A percentile compares a stretch with the other conserved stretches of the same genome.
Conservation (phyloP, 2,888 invertebrate species). For the Nemotelus nigrinus region DNA sequence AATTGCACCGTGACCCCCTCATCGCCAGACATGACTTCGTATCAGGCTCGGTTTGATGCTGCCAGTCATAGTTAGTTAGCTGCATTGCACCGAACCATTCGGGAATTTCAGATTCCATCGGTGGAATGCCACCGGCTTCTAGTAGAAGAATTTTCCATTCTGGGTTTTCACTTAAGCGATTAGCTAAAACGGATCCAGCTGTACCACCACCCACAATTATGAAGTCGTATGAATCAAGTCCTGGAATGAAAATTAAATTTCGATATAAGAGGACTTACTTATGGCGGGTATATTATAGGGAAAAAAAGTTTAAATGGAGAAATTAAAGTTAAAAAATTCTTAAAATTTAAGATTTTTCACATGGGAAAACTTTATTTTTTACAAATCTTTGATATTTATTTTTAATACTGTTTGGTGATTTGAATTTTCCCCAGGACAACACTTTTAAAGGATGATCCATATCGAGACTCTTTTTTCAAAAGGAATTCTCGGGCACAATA, state of each 20-base stretch:
- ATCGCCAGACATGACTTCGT: conserved; percentile 55
- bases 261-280: background rate
- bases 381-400: no score
- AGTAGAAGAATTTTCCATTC: conserved; percentile 80
- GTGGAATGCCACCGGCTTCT: conserved; percentile 75
- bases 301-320: no score
- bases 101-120: conserved; percentile 53
- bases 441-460: no score
- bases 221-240: conserved; percentile 66
- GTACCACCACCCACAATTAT: conserved; percentile 71
- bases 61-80: conserved; percentile 56
- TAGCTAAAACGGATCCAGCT: conserved; percentile 72
- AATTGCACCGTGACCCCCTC: conserved; percentile 63
- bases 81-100: conserved; percentile 55
- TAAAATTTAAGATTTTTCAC: no score
- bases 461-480: no score
- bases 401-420: no score
- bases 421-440: no score
- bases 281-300: no score
- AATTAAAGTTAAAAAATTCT: no score
- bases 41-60: conserved; percentile 58
- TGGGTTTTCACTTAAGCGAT: conserved; percentile 76
- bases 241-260: conserved; percentile 46
- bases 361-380: no score
- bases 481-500: no score